These are phyloP conservation scores for Drosophila micromelanica DNA, from an alignment of 1,140 invertebrate species.

Conservation along the genomic window DNA sequence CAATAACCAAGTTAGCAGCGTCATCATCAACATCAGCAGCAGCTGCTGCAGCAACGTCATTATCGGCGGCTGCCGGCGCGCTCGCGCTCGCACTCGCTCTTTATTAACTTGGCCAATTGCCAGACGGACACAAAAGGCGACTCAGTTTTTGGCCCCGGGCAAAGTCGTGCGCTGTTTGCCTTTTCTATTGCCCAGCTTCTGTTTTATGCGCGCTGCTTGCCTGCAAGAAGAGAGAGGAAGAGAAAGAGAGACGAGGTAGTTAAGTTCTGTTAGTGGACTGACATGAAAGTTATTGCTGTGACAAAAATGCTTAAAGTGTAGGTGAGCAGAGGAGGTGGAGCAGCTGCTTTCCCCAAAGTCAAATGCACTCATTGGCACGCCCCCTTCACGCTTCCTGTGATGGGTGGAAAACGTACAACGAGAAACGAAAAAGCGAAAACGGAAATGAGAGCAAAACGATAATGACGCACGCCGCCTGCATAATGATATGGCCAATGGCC, in stretches of 20 bases:
- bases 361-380: constrained; percentile 60
- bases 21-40: constrained; percentile 70
- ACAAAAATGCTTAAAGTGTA: constrained; percentile 57
- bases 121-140: constrained; percentile 60
- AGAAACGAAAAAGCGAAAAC: constrained; percentile 50
- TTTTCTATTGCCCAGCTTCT: constrained; percentile 55
- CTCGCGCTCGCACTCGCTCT: constrained; percentile 34
- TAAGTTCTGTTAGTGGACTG: constrained; percentile 73
- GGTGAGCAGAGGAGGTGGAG: neutral
- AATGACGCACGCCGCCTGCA: constrained; percentile 69
- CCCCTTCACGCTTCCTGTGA: constrained; percentile 15
- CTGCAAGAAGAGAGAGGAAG: constrained; percentile 50
- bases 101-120: constrained; percentile 82
- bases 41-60: constrained; percentile 73
- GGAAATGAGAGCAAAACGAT: constrained; percentile 75
- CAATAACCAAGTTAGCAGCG: constrained; percentile 79
- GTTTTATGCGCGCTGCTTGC: constrained; percentile 43
- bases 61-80: constrained; percentile 42
- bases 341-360: constrained; percentile 16
- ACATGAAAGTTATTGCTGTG: constrained; percentile 76
- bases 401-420: constrained; percentile 20
- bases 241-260: constrained; percentile 24
- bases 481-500: constrained; percentile 52
- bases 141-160: constrained; percentile 36
- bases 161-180: constrained; percentile 35